These are phyloP conservation scores for Bovichtus diacanthus DNA, from an alignment of 2,797 vertebrate species.

Conservation along the genomic window DNA sequence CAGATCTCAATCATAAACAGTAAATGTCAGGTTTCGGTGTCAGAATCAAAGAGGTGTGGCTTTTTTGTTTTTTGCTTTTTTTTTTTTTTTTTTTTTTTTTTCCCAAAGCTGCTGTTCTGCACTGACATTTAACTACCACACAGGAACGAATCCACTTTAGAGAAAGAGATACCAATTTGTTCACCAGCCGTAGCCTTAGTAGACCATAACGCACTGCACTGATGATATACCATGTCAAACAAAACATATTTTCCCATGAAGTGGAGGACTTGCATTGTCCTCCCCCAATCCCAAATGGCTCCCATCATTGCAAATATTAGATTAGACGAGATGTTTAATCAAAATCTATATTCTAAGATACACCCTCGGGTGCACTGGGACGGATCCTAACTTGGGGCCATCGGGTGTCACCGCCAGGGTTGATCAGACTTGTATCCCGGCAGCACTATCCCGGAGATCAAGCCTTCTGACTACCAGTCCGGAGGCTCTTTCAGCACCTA, in stretches of 20 bases:
- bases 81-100: too few relatives aligned
- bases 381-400: neutral
- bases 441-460: too few relatives aligned
- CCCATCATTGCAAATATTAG: neutral
- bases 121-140: constrained; percentile 4
- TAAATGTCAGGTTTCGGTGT: constrained; percentile 16
- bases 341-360: neutral
- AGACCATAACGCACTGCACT: neutral
- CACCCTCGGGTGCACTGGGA: neutral
- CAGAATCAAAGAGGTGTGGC: neutral
- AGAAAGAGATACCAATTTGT: neutral
- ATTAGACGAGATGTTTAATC: neutral
- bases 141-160: neutral
- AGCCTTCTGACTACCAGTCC: too few relatives aligned
- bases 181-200: neutral
- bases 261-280: neutral
- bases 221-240: neutral
- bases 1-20: constrained; percentile 4
- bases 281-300: neutral
- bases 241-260: neutral
- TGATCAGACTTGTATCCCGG: too few relatives aligned
- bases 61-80: too few relatives aligned
- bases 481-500: too few relatives aligned
- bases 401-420: too few relatives aligned
- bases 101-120: neutral